These are phyloP conservation scores for Formicarius rufipectus DNA, from an alignment of 2,113 vertebrate species.

Conservation along the genomic window DNA sequence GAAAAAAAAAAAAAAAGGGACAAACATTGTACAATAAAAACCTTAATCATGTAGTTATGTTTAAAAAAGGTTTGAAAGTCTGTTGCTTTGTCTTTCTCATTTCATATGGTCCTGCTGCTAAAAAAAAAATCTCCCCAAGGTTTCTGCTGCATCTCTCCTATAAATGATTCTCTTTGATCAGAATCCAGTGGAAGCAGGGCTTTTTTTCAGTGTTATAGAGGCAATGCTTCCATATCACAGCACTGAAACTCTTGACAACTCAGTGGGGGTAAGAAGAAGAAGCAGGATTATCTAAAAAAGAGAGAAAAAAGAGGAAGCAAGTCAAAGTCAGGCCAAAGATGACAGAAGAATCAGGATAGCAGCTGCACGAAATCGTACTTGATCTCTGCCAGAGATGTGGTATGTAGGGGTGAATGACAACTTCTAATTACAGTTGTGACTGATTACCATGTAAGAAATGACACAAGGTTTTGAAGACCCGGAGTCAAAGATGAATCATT, in stretches of 20 bases:
- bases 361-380: slow-evolving; percentile 62
- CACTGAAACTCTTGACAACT: slow-evolving; percentile 71
- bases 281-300: slow-evolving; percentile 45
- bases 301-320: slow-evolving; percentile 40
- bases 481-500: slow-evolving; percentile 37
- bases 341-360: slow-evolving; percentile 53
- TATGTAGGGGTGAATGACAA: slow-evolving; percentile 63
- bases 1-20: neutral
- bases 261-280: slow-evolving; percentile 62
- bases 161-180: slow-evolving; percentile 80
- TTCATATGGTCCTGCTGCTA: slow-evolving; percentile 42
- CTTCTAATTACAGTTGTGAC: slow-evolving; percentile 69
- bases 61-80: slow-evolving; percentile 24
- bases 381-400: slow-evolving; percentile 57
- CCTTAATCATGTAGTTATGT: neutral
- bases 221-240: slow-evolving; percentile 71
- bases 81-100: slow-evolving; percentile 44
- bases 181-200: slow-evolving; percentile 53
- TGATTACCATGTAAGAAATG: slow-evolving; percentile 64
- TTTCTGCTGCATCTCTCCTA: slow-evolving; percentile 64
- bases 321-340: slow-evolving; percentile 69
- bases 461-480: slow-evolving; percentile 51
- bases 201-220: slow-evolving; percentile 51
- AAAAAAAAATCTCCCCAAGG: slow-evolving; percentile 52
- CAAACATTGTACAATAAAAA: neutral